These are phyloP conservation scores for Galagoides demidoff DNA, from an alignment of 2,797 vertebrate species.

Conservation along the genomic window DNA sequence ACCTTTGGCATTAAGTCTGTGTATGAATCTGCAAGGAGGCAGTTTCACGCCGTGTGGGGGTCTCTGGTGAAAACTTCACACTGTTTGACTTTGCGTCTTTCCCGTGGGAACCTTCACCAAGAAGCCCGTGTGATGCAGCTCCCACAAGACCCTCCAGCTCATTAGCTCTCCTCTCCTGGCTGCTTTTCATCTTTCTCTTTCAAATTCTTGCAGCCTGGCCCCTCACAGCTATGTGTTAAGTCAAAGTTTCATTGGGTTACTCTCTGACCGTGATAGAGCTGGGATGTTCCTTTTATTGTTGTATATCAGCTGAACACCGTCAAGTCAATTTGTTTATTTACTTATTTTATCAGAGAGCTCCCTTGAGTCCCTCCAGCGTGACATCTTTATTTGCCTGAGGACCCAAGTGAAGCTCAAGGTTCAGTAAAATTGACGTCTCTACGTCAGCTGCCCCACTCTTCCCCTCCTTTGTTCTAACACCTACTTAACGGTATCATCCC, in stretches of 20 bases:
- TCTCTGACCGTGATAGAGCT: not conserved
- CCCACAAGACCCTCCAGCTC: not conserved
- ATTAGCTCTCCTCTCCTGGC: conserved; percentile 13
- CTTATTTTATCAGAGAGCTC: not conserved
- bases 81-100: not conserved
- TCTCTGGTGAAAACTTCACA: conserved; percentile 51
- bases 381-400: conserved; percentile 1
- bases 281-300: not conserved
- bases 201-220: not conserved
- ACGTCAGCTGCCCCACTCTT: not conserved
- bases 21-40: not conserved
- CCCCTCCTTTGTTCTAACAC: not conserved
- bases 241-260: not conserved
- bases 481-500: not conserved
- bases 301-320: not conserved
- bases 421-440: not conserved
- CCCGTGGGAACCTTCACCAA: conserved; percentile 7
- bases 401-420: not conserved
- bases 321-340: not conserved
- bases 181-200: conserved; percentile 47
- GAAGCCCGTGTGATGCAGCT: conserved; percentile 7
- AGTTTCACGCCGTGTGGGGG: not conserved
- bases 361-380: not conserved
- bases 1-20: not conserved
- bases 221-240: not conserved